Evolutionary conservation across 2,113 vertebrate species (phyloP).

Genomic region (Rhizomys pruinosus): DNA sequence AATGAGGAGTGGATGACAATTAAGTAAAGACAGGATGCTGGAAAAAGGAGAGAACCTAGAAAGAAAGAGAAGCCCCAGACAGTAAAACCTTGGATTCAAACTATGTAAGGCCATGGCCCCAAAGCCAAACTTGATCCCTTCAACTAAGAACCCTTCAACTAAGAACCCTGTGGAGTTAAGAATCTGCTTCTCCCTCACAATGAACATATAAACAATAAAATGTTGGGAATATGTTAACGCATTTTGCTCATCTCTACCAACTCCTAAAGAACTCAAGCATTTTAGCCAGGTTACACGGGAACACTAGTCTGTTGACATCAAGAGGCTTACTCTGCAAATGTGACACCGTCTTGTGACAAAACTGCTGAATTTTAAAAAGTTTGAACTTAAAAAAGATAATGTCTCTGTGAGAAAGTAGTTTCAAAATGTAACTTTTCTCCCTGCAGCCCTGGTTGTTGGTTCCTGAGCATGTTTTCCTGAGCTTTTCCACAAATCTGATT

Average conservation of each 20-base stretch:
- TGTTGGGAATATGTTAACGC: not conserved
- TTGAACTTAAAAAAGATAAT: not conserved
- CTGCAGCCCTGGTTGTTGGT: not conserved
- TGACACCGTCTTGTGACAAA: not conserved
- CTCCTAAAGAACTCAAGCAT: not conserved
- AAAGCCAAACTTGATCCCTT: conserved; percentile 7
- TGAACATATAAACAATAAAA: not conserved
- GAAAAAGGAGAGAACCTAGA: not conserved
- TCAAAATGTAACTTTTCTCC: not conserved
- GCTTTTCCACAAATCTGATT: not conserved
- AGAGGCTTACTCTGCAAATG: not conserved
- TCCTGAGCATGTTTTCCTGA: not conserved
- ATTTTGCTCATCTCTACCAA: not conserved
- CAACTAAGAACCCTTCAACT: conserved; percentile 7
- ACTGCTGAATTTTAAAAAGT: conserved; percentile 17
- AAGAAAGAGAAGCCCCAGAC: not conserved
- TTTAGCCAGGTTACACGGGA: not conserved
- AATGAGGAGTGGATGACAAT: not conserved
- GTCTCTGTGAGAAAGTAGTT: not conserved
- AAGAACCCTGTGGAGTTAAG: not conserved
- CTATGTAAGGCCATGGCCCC: not conserved
- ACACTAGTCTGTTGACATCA: not conserved
- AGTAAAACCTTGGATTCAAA: not conserved
- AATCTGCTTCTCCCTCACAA: not conserved
- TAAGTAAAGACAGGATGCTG: not conserved